Evolutionary conservation across 2,888 invertebrate species (phyloP).

Genomic region (Meiosimyza platycephala): DNA sequence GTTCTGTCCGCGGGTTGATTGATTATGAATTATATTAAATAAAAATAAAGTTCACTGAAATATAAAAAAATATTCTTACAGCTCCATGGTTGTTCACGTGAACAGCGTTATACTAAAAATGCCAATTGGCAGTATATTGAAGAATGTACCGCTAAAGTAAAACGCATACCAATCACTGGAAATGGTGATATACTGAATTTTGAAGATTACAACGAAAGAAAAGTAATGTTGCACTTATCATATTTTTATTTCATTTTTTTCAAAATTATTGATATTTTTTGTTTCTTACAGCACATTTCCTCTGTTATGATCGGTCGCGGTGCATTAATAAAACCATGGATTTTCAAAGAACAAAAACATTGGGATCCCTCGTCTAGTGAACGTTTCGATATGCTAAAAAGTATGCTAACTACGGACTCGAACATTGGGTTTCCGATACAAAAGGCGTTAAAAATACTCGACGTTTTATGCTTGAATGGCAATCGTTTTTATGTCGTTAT

Average conservation of each 20-base stretch:
- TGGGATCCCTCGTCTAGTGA: slow-evolving; percentile 93
- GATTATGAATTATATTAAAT: too few relatives aligned
- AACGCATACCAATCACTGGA: slow-evolving; percentile 85
- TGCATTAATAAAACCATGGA: slow-evolving; percentile 98
- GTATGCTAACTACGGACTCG: slow-evolving; percentile 92
- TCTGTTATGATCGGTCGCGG: slow-evolving; percentile 96
- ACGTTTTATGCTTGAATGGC: slow-evolving; percentile 91
- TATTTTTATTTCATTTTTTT: too few relatives aligned
- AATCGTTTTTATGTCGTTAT: slow-evolving; percentile 93
- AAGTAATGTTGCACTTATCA: slow-evolving; percentile 58
- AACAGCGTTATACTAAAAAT: slow-evolving; percentile 91
- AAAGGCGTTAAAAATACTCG: slow-evolving; percentile 94
- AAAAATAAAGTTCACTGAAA: too few relatives aligned
- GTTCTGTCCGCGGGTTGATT: too few relatives aligned
- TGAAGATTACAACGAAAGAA: slow-evolving; percentile 81
- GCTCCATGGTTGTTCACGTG: slow-evolving; percentile 93
- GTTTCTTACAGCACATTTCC: slow-evolving; percentile 67
- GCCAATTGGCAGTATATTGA: slow-evolving; percentile 97
- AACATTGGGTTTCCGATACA: slow-evolving; percentile 98
- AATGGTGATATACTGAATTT: slow-evolving; percentile 94
- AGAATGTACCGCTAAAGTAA: slow-evolving; percentile 78
- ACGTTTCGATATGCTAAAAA: slow-evolving; percentile 90
- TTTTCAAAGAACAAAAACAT: slow-evolving; percentile 91
- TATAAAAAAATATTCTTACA: slow-evolving; percentile 47
- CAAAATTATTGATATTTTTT: neutral